Conservation (phyloP, 1,140 invertebrate species). For the Tetramorium parvispinum region DNA sequence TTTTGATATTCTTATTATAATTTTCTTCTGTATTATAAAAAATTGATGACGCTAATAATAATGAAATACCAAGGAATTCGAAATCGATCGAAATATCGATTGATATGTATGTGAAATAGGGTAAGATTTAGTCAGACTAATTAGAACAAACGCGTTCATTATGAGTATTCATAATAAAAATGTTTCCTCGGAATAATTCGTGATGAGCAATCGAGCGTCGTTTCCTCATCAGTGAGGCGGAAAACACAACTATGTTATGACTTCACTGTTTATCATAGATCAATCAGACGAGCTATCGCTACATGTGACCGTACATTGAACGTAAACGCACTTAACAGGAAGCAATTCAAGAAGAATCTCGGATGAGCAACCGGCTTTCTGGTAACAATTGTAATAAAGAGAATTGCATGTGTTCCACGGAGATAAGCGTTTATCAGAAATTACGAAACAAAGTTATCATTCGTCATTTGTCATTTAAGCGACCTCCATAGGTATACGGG, state of each 20-base stretch:
- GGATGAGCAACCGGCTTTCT: not conserved
- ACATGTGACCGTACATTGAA: conserved; percentile 3
- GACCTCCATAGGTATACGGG: conserved; percentile 14
- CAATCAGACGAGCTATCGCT: not conserved
- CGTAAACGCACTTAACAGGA: not conserved
- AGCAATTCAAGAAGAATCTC: not conserved
- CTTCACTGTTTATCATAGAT: conserved; percentile 28
- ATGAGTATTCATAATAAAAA: not conserved
- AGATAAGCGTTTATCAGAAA: not conserved
- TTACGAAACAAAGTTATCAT: conserved; percentile 28
- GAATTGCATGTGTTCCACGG: not conserved
- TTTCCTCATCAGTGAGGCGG: not conserved
- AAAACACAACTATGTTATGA: not conserved
- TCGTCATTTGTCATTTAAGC: not conserved
- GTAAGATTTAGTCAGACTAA: not conserved
- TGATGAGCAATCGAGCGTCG: not conserved
- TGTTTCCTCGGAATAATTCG: conserved; percentile 14
- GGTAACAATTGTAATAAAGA: not conserved
- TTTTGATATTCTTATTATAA: not conserved
- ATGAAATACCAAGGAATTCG: not conserved
- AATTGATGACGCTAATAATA: not conserved
- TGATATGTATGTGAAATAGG: not conserved
- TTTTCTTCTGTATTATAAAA: not conserved
- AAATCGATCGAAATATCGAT: not conserved
- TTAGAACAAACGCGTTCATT: not conserved